Percentiles rank a stretch among this genome's conserved stretches.
Conservation (phyloP, 2,797 vertebrate genomes). For the Bufotes viridis region DNA sequence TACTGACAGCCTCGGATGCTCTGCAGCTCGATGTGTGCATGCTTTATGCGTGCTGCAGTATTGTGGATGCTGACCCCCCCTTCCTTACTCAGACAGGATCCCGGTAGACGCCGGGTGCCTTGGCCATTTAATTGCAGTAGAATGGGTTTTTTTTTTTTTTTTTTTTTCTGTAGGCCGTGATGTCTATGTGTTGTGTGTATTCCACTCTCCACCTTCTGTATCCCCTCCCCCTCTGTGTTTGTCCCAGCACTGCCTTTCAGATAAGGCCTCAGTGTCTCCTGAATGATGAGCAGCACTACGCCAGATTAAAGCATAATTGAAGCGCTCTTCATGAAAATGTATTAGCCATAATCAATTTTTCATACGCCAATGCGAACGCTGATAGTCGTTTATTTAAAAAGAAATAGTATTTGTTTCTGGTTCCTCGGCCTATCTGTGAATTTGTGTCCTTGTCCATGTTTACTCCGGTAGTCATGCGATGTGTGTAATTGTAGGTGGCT, state of each 20-base stretch:
- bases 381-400: conserved; percentile 63
- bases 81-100: conserved; percentile 65
- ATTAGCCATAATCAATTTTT: conserved; percentile 74
- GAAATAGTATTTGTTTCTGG: not conserved
- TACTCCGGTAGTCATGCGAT: not conserved
- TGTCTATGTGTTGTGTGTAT: conserved; percentile 70
- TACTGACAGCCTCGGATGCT: conserved; percentile 75
- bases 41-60: conserved; percentile 77
- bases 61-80: conserved; percentile 62
- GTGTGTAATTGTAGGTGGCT: not conserved
- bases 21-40: conserved; percentile 76
- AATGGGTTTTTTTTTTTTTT: conserved; percentile 70
- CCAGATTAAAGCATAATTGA: conserved; percentile 67
- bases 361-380: conserved; percentile 53
- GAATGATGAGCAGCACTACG: conserved; percentile 71
- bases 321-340: conserved; percentile 69
- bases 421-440: not conserved
- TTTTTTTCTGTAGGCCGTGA: conserved; percentile 72
- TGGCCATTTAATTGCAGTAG: conserved; percentile 72
- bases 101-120: conserved; percentile 60
- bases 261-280: conserved; percentile 75
- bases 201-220: conserved; percentile 67
- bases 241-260: conserved; percentile 71
- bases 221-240: conserved; percentile 70
- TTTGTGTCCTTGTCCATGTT: conserved; percentile 21